Base-by-base conservation (phyloP, 2,113 vertebrate species). In the Sphyrna mokarran region DNA sequence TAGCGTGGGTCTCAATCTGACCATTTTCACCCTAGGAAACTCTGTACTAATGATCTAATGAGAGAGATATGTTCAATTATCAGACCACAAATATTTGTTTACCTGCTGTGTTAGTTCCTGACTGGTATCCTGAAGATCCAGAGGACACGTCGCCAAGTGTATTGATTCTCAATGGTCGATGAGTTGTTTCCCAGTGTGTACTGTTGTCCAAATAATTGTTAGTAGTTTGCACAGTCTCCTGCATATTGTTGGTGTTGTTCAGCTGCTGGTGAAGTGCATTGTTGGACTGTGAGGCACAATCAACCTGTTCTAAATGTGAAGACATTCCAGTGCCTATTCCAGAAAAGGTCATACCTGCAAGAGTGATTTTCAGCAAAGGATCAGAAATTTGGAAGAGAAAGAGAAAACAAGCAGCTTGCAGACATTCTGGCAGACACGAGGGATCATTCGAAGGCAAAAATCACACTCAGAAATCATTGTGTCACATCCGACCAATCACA, bases 21-120 rank as follows among this genome's bases (percentile, higher is more conserved):
- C 23, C 43, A 48, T 87, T 54, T 9, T 87, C 85, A 48, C 54
- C 48, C 86, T 87, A 23, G 5, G 22, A 48, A 87, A 26, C 70
- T 29, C 23, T 33, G 72, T 33, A 29, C 72, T 54, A 58, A 26
- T 89, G 2, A 61, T 16, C 86, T 89, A 29, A 76, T 76, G 10
- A n/a, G 22, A 89, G 54, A 58, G 29, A 58, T 89, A 26, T 89
- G 48, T 23, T 40, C 61, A 66, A 37, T 93, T 66, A 58, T 54
- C 48, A 93, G 61, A 37, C 18, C 33, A 66, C 61, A 93, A 66
- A 93, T 3, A 37, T 43, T 69, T 68, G 22, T 16, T 26, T 97
- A 99, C 99, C 98, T 97, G 98, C 97, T 90, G 98, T 97, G 66
- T 98, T 98, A 96, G 97, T 96, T 72, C 96, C 97, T 0, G 98